A percentile compares a stretch with the other conserved stretches of the same genome.
These are phyloP conservation scores for Agraylea sexmaculata DNA, from an alignment of 1,140 invertebrate species.

Conservation along the genomic window DNA sequence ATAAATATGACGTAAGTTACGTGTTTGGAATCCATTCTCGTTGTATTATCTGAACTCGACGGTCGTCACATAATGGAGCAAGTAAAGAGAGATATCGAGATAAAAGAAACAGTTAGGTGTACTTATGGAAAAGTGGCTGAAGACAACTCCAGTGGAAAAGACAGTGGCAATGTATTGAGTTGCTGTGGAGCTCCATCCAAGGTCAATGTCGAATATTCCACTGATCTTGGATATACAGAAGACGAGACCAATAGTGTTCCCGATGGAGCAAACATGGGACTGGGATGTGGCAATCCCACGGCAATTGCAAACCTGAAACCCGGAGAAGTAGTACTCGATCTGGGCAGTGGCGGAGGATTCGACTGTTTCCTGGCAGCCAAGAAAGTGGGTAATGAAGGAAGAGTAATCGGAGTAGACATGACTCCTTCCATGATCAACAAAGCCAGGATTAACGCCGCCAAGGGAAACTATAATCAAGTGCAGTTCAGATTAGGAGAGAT, in stretches of 20 bases:
- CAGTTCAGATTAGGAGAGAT: no score
- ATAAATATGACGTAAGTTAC: no score
- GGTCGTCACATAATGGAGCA: no score
- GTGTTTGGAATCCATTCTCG: no score
- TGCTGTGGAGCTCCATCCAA: background rate
- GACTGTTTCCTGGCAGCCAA: background rate
- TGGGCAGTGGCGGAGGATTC: background rate
- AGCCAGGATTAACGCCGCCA: background rate
- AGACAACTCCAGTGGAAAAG: background rate
- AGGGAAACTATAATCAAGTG: no score
- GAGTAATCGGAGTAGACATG: background rate
- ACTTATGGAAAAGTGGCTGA: background rate
- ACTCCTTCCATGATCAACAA: background rate
- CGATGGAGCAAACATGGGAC: background rate
- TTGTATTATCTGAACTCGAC: no score
- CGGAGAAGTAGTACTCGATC: background rate
- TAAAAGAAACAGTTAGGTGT: background rate
- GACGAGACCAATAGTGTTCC: background rate
- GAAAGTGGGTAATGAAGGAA: background rate
- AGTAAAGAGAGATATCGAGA: background rate
- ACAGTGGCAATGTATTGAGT: background rate
- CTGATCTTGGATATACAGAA: background rate
- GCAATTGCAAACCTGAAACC: background rate
- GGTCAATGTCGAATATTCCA: background rate
- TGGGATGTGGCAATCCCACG: constrained; percentile 1